These are phyloP conservation scores for Xiphias gladius DNA, from an alignment of 2,113 vertebrate genomes.

Conservation along the genomic window DNA sequence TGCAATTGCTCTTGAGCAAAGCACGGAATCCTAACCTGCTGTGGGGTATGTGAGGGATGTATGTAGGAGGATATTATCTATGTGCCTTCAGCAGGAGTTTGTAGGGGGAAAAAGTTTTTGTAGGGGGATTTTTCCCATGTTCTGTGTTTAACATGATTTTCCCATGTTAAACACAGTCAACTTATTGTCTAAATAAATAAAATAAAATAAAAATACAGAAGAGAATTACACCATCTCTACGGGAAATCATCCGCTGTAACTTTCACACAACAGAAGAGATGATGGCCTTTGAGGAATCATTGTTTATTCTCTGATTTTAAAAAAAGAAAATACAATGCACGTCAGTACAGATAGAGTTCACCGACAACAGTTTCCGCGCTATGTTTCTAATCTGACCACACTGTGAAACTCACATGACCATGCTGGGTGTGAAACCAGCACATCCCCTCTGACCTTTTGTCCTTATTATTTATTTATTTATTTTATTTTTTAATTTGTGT, in stretches of 20 bases:
- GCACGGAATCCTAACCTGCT: conserved; percentile 4
- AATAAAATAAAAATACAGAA: no score
- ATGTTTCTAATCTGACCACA: conserved; percentile 44
- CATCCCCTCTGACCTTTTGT: conserved; percentile 28
- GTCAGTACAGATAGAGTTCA: neutral
- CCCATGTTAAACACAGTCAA: no score
- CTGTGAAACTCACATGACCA: neutral
- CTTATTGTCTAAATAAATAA: no score
- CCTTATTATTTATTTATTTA: no score
- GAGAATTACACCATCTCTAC: no score
- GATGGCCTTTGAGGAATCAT: neutral
- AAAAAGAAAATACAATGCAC: neutral
- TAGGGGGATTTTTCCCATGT: no score
- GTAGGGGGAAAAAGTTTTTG: no score
- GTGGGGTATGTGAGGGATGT: neutral
- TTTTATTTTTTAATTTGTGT: conserved; percentile 1
- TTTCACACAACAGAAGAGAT: neutral
- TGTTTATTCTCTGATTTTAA: neutral
- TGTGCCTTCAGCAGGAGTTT: neutral
- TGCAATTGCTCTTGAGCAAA: conserved; percentile 39
- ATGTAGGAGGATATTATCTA: neutral
- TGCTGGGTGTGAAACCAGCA: conserved; percentile 47
- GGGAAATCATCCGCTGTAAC: neutral
- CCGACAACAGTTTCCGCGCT: conserved; percentile 32
- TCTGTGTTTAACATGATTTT: no score